Base-by-base conservation (phyloP, 92 coral and sea anemone species). In the Porites divaricata region DNA sequence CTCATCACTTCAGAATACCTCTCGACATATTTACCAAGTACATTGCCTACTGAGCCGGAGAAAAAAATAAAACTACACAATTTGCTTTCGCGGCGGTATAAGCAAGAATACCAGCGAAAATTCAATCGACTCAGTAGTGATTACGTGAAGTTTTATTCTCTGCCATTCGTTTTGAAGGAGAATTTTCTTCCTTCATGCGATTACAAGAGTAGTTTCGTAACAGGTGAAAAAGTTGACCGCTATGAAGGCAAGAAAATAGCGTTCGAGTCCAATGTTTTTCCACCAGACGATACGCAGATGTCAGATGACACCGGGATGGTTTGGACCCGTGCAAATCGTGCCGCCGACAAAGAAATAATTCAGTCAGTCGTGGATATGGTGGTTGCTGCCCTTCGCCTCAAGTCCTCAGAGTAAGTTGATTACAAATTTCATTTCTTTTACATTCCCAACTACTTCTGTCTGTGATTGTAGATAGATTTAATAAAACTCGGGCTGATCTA, bases 1-100 rank as follows among this genome's bases (percentile, higher is more conserved):
- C 17, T 89, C 0, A 84, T 81, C 68, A 67, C 77, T 28, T n/a
- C 74, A 7, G 85, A 89, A 7, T 41, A 76, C 63, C 72, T 86
- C 6, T 63, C 65, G 63, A 53, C 64, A 35, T 72, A 45, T 23
- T 21, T 48, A 0, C 56, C 78, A 50, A 13, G 17, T 15, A 14
- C 67, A 10, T 23, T 26, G 11, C 54, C 28, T 57, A 9, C 53
- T 35, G 45, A 4, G 45, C 45, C 45, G 22, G 25, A 56, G 45
- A 80, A 67, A 80, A 28, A 68, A 14, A 77, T 67, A 12, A 68
- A 54, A 19, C 10, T 25, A 6, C 74, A 68, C 20, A 11, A 2
- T 3, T 19, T 54, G 67, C 54, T 80, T 67, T 1, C 67, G 14
- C 12, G 21, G 23, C 7, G 41, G 2, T 20, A 50, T 45, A 61